A percentile compares a stretch with the other conserved stretches of the same genome.
Conservation (phyloP, 2,888 invertebrate species). For the Drosophila anomalipes region DNA sequence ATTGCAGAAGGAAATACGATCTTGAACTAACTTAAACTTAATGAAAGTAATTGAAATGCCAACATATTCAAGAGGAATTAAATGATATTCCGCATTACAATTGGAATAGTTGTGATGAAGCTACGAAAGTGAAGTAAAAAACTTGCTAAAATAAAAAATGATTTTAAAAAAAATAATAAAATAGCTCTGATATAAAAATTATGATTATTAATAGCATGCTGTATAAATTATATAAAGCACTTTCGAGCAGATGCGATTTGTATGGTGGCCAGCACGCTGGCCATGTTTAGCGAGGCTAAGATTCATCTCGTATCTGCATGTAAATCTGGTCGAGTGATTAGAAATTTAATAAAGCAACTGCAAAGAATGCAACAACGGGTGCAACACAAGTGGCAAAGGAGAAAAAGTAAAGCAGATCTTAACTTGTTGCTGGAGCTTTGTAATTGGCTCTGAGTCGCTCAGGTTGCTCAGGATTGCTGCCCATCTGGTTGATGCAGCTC, state of each 20-base stretch:
- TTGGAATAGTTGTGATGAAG: too few species aligned
- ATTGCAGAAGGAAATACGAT: background rate
- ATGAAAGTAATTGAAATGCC: background rate
- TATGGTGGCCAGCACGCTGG: background rate
- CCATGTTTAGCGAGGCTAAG: slow-evolving; percentile 12
- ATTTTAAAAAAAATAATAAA: background rate
- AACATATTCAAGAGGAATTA: background rate
- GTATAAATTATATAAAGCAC: background rate
- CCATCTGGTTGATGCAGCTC: slow-evolving; percentile 54
- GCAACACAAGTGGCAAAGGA: slow-evolving; percentile 46
- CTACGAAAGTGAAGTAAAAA: background rate
- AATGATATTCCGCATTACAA: background rate
- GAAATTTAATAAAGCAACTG: slow-evolving; percentile 67
- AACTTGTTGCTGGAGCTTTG: slow-evolving; percentile 58
- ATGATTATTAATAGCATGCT: background rate
- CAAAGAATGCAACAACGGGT: slow-evolving; percentile 29
- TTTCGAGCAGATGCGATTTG: background rate
- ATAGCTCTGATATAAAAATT: background rate
- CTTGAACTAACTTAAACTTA: too few species aligned
- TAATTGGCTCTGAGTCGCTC: slow-evolving; percentile 58
- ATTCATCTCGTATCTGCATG: slow-evolving; percentile 37
- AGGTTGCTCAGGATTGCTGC: slow-evolving; percentile 32
- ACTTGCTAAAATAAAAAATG: background rate
- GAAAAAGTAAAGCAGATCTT: slow-evolving; percentile 54
- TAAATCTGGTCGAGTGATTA: slow-evolving; percentile 55